Conservation (phyloP, 92 coral and sea anemone genomes). For the Actinernus sp. region DNA sequence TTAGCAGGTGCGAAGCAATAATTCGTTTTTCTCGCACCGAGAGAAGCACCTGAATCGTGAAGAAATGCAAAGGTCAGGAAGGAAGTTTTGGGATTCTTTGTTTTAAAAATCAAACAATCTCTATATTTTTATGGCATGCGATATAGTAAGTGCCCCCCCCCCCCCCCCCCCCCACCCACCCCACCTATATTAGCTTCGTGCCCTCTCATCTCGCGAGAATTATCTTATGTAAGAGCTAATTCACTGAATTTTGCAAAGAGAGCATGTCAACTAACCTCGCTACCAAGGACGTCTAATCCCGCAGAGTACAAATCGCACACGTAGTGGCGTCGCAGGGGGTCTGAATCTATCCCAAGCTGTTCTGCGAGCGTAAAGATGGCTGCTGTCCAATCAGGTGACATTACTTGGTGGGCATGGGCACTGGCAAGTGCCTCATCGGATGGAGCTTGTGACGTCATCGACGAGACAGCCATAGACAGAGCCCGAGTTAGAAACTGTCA, state of each 20-base stretch:
- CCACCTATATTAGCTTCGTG: too few relatives aligned
- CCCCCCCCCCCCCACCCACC: too few relatives aligned
- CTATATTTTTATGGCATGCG: too few relatives aligned
- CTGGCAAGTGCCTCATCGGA: conserved; percentile 1
- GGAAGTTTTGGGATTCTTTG: too few relatives aligned
- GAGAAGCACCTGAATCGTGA: conserved; percentile 85
- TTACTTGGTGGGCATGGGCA: conserved; percentile 13
- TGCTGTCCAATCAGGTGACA: conserved; percentile 74
- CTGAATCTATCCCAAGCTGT: conserved; percentile 86
- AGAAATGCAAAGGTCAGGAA: too few relatives aligned
- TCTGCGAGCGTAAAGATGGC: conserved; percentile 76
- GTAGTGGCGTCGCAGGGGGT: conserved; percentile 68
- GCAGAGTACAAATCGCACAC: conserved; percentile 85
- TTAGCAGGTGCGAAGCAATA: conserved; percentile 67
- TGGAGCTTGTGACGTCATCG: conserved; percentile 42
- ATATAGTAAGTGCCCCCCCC: too few relatives aligned
- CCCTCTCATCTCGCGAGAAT: too few relatives aligned
- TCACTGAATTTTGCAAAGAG: too few relatives aligned
- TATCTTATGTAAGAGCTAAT: too few relatives aligned
- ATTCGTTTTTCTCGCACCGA: conserved; percentile 81
- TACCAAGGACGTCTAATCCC: conserved; percentile 79
- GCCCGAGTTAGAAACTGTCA: conserved; percentile 82
- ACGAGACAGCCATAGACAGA: conserved; percentile 57
- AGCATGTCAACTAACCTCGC: conserved; percentile 70
- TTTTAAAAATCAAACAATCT: too few relatives aligned